Evolutionary conservation across 2,888 invertebrate species (phyloP).

Genomic region (Polietes domitor): DNA sequence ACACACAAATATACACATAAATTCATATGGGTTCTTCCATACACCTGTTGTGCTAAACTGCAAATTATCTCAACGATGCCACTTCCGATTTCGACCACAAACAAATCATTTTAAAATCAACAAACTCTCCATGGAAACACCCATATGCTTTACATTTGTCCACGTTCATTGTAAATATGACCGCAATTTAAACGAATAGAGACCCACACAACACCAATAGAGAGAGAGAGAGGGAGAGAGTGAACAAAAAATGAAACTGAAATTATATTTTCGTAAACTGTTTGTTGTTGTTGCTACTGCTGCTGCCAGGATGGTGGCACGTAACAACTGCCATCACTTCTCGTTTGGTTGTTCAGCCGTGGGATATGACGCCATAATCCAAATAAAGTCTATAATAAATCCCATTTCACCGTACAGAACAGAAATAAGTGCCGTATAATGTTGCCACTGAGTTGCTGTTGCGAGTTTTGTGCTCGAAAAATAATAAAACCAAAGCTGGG

Average conservation of each 20-base stretch:
- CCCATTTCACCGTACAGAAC: background rate
- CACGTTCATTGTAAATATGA: slow-evolving; percentile 39
- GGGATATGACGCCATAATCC: slow-evolving; percentile 1
- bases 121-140: background rate
- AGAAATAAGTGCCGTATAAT: background rate
- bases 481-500: background rate
- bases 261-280: background rate
- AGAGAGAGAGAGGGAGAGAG: background rate
- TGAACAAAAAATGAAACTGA: background rate
- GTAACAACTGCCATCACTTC: background rate
- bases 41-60: too few species aligned
- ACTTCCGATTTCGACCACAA: too few species aligned
- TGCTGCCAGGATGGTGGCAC: background rate
- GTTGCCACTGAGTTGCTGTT: background rate
- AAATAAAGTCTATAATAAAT: background rate
- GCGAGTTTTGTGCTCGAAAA: background rate
- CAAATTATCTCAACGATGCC: too few species aligned
- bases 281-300: background rate
- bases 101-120: too few species aligned
- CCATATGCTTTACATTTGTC: background rate
- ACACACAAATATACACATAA: background rate
- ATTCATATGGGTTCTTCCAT: too few species aligned
- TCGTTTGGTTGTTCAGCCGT: background rate
- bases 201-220: background rate
- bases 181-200: slow-evolving; percentile 40